Base-by-base conservation (phyloP, 2,888 invertebrate genomes). In the Anarsia innoxiella region DNA sequence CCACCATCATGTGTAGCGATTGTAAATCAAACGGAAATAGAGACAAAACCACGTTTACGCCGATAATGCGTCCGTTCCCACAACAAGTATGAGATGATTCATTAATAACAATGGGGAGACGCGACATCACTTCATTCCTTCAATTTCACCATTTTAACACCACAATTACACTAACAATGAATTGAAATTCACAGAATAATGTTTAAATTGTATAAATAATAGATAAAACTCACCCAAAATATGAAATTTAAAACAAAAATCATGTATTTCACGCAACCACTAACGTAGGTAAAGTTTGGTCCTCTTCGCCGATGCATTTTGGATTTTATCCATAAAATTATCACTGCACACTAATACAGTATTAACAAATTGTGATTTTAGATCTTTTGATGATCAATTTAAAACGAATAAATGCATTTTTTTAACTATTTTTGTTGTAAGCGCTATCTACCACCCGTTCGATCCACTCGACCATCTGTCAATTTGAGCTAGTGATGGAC, bases 221-320 rank as follows among this genome's bases (percentile, higher is more conserved):
- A 30, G 19, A 26, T n/a, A 13, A 25, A 46, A 87, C 93, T 89
- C 77, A 95, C 95, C 95, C 95, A 95, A 77, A 95, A 94, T 53
- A 95, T 83, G 68, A 95, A 94, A 83, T 95, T 95, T 54, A 95
- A 87, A 59, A 94, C 87, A 79, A 95, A 95, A 74, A 96, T 93
- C 83, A 93, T 90, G 72, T 95, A 96, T 79, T 95, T 96, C 33
- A 95, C 92, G 76, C 93, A 93, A 32, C 93, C 91, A 73, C 93
- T 94, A 57, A 95, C 93, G 65, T 93, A 93, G 1, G 92, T 92
- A 63, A 91, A 92, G 75, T 91, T 91, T 56, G 90, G 86, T 55
- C 87, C 89, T 55, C 91, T 84, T 48, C 90, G 86, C 34, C 89
- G 84, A 61, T 89, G 88, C 87, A 87, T 87, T 63, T 76, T 86